Conservation (phyloP, 1,140 invertebrate genomes). For the Drosophila paulistorum region DNA sequence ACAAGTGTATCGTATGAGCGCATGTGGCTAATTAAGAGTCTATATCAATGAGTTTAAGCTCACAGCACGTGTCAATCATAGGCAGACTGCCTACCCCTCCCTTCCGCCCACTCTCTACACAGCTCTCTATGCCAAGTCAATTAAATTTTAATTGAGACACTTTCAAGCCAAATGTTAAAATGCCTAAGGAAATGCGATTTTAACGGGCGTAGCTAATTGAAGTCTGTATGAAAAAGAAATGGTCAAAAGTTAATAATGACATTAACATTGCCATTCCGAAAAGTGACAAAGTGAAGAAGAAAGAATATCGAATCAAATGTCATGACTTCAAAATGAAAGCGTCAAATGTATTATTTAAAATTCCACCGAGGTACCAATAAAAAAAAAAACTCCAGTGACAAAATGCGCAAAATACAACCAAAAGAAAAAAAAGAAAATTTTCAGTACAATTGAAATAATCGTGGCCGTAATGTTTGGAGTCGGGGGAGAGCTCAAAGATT, state of each 20-base stretch:
- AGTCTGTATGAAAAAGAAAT: conserved; percentile 54
- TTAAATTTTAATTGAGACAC: conserved; percentile 73
- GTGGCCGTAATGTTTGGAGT: not conserved
- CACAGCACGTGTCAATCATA: not conserved
- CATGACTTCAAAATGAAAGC: conserved; percentile 60
- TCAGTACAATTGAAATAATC: conserved; percentile 16
- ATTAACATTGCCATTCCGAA: conserved; percentile 38
- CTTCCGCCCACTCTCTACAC: not conserved
- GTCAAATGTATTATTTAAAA: conserved; percentile 70
- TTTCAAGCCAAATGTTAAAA: conserved; percentile 50
- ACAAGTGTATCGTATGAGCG: not conserved
- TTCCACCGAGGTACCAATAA: conserved; percentile 45
- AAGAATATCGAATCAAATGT: conserved; percentile 47
- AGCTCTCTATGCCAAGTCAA: conserved; percentile 38
- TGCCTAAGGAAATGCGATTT: conserved; percentile 42
- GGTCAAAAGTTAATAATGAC: conserved; percentile 67
- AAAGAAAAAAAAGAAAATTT: conserved; percentile 38
- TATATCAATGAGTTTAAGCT: conserved; percentile 6
- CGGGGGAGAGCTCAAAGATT: conserved; percentile 45
- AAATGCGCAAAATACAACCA: conserved; percentile 19
- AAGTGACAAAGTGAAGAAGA: conserved; percentile 5
- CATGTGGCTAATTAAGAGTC: conserved; percentile 27
- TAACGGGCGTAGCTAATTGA: conserved; percentile 61
- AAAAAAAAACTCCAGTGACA: conserved; percentile 20
- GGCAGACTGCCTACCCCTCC: not conserved